Base-by-base conservation (phyloP, 2,888 invertebrate species). In the Cheilosia scutellata region DNA sequence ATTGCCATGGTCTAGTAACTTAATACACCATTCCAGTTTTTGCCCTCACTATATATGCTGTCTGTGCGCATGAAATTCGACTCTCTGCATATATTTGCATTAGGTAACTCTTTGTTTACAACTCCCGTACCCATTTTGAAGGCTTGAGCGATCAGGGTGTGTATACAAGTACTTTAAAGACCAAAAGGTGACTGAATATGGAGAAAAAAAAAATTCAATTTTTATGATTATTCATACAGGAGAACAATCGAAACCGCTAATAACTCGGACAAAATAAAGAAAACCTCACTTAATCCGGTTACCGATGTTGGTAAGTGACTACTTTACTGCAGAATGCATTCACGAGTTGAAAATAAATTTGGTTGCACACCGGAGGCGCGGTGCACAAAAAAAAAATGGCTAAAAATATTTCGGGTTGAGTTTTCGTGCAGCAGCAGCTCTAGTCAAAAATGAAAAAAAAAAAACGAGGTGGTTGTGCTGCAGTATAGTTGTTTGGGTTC, bases 1-100 rank as follows among this genome's bases (percentile, higher is more conserved):
- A 86, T 86, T 82, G 80, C 71, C 75, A 86, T 66, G 84, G 84
- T 86, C 84, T 86, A 76, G 76, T 80, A 84, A 65, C 70, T 84
- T 53, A 68, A 79, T 75, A 53, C 60, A 27, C 68, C 16, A 62
- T 16, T 55, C 44, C 27, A 72, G 5, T 63, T 60, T 49, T 42
- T 74, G 72, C 74, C 74, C 51, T 47, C 78, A 31, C 37, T 55
- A 25, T 62, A 0, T 37, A 11, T 13, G 37, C 70, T 40, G 40
- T 42, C 20, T 47, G 27, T 51, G 51, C 70, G 51, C 70, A 63
- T 44, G 40, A 63, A 70, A 58, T 20, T 37, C 33, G 27, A 76
- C 29, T 82, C 55, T 27, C 40, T 20, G 20, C 20, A 20, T 27
- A 68, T 62, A 13, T 37, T 58, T 79, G 58, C 51, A 53, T 37